Evolutionary conservation across 2,113 vertebrate species (phyloP), one percentile per base, ranked within the genome.

Genomic region (Lasiurus borealis): DNA sequence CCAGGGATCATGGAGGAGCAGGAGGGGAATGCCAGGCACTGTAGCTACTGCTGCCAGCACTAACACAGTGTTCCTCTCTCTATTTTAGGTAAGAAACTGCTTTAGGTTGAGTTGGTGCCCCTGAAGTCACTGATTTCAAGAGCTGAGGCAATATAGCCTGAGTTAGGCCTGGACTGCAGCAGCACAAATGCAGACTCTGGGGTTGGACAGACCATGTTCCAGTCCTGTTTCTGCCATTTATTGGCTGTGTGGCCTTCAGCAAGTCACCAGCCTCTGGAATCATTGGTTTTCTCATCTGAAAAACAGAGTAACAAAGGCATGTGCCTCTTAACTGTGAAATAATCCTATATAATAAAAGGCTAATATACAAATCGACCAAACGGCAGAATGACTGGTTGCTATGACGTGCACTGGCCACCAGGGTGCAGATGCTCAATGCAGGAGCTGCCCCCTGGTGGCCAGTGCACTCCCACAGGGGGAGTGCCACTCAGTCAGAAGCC

Each of bases 211-310:
- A 66, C 48, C 34, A 21, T 54, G 7, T 48, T 73, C 75, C 75
- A 48, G 19, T 14, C 5, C 68, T 77, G 46, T n/a, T 25, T 69
- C 69, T 19, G 16, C 25, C 12, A 5, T 46, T 68, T 59, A 50
- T 31, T 31, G 62, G 48, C 94, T 83, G 59, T 83, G 83, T 57
- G 83, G 68, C 69, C 83, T 73, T 85, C 59, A 90, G 50, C 76
- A 96, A 92, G 71, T 71, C 78, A 72, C 13, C 23, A 36, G 78
- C 54, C 9, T 88, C 77, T 86, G 52, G 48, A 46, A 68, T 72
- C 29, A 81, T 92, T n/a, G 5, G n/a, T 88, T 66, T 94, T 19
- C 66, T 88, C 27, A 82, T 52, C 83, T 81, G 52, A 44, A 75
- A 11, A 91, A 66, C 16, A 94, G 44, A 84, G 48, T 21, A 83